Evolutionary conservation across 2,888 invertebrate genomes (phyloP).

Genomic region (Dioctria linearis): DNA sequence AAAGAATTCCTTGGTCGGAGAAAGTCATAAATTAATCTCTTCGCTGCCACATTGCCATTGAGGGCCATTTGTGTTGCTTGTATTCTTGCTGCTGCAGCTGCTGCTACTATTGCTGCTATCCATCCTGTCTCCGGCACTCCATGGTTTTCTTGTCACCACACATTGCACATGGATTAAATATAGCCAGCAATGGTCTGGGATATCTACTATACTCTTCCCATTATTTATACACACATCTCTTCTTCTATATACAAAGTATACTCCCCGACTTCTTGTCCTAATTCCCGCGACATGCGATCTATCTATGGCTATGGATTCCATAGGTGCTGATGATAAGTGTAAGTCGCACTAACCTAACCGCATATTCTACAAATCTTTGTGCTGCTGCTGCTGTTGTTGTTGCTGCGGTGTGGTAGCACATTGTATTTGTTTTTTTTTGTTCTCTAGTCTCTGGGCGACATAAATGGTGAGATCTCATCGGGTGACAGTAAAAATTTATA

Average conservation of each 20-base stretch:
- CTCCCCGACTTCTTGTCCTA: too few relatives aligned
- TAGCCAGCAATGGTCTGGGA: not conserved
- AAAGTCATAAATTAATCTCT: constrained; percentile 48
- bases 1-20: constrained; percentile 45
- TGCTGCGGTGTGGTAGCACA: not conserved
- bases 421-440: not conserved
- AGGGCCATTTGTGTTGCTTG: not conserved
- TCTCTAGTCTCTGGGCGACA: not conserved
- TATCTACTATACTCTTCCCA: too few relatives aligned
- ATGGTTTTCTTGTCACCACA: constrained; percentile 6
- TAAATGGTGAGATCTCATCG: constrained; percentile 12
- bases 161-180: not conserved
- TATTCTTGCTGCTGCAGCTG: too few relatives aligned
- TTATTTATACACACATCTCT: too few relatives aligned
- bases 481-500: constrained; percentile 40
- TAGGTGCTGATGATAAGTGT: not conserved
- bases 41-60: constrained; percentile 16
- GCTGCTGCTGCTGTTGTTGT: not conserved
- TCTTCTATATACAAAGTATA: too few relatives aligned
- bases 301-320: too few relatives aligned
- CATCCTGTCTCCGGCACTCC: not conserved
- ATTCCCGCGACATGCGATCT: too few relatives aligned
- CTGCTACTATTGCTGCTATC: too few relatives aligned
- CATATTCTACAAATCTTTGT: not conserved
- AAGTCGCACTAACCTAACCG: not conserved